Conservation (phyloP, 2,797 vertebrate species). For the Myoxocephalus aenaeus region DNA sequence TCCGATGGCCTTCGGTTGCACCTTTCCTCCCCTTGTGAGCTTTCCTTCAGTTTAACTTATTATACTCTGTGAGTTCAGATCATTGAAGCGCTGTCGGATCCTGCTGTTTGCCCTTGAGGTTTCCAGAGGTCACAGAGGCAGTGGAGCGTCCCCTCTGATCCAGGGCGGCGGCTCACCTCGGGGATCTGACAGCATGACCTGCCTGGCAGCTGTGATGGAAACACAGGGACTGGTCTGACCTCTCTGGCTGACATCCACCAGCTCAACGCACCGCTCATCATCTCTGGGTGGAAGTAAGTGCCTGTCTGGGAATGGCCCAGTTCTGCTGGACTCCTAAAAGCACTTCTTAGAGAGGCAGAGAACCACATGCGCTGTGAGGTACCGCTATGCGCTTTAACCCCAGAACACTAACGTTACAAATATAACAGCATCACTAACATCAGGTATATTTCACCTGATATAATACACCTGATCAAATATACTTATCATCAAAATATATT, state of each 20-base stretch:
- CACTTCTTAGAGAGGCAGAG: slow-evolving; percentile 33
- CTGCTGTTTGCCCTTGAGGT: slow-evolving; percentile 46
- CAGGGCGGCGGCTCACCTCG: slow-evolving; percentile 53
- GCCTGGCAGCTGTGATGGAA: slow-evolving; percentile 80
- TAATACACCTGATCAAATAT: too few species aligned
- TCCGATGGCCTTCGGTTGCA: slow-evolving; percentile 10
- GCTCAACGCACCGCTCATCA: slow-evolving; percentile 57
- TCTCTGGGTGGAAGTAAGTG: slow-evolving; percentile 52
- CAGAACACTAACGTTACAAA: too few species aligned
- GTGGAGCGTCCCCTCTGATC: slow-evolving; percentile 68
- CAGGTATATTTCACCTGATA: too few species aligned
- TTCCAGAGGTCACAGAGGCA: slow-evolving; percentile 60
- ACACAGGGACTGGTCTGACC: slow-evolving; percentile 72
- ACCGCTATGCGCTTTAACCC: slow-evolving; percentile 26
- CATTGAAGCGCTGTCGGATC: slow-evolving; percentile 43
- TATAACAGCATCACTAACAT: too few species aligned
- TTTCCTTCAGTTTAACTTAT: slow-evolving; percentile 33
- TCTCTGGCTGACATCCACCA: slow-evolving; percentile 72
- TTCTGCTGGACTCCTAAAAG: slow-evolving; percentile 35
- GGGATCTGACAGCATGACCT: slow-evolving; percentile 78
- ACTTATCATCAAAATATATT: too few species aligned
- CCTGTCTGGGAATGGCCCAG: slow-evolving; percentile 51
- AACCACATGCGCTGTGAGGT: slow-evolving; percentile 29
- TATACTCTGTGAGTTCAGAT: slow-evolving; percentile 36
- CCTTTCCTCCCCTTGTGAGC: slow-evolving; percentile 21